phyloP scores from a whole-genome alignment of 2,797 vertebrate species.

The Danio tinwini region DNA sequence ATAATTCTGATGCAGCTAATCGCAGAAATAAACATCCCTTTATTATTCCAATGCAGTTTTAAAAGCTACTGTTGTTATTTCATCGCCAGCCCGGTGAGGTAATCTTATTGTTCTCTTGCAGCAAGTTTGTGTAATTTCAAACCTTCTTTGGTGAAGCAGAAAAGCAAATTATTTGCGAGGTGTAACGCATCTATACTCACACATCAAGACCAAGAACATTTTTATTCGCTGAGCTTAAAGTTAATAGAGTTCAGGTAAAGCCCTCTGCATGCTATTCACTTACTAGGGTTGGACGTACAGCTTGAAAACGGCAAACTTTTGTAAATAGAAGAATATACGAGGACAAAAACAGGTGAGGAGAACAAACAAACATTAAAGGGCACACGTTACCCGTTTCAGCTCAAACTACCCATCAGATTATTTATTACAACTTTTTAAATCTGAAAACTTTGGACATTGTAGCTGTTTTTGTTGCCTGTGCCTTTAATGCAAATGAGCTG shows the following conservation, averaged over 20 bases:
- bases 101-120: constrained; percentile 48
- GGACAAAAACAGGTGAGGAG: constrained; percentile 21
- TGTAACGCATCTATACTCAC: constrained; percentile 40
- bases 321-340: constrained; percentile 23
- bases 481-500: no score
- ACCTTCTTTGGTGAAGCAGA: constrained; percentile 28
- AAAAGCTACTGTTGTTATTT: constrained; percentile 22
- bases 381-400: no score
- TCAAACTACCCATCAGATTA: no score
- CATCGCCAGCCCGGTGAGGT: constrained; percentile 17
- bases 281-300: constrained; percentile 35
- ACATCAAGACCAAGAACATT: constrained; percentile 45
- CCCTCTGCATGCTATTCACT: constrained; percentile 31
- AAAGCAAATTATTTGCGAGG: constrained; percentile 47
- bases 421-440: no score
- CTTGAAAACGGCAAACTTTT: constrained; percentile 48
- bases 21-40: constrained; percentile 21
- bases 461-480: no score
- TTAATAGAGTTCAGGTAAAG: constrained; percentile 59
- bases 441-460: no score
- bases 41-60: constrained; percentile 18
- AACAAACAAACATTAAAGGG: constrained; percentile 32
- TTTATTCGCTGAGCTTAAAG: constrained; percentile 58
- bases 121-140: constrained; percentile 30
- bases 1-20: neutral